Evolutionary conservation across 1,140 invertebrate genomes (phyloP), one percentile per base, ranked within the genome.

Genomic region (Drosophila kepulauana): DNA sequence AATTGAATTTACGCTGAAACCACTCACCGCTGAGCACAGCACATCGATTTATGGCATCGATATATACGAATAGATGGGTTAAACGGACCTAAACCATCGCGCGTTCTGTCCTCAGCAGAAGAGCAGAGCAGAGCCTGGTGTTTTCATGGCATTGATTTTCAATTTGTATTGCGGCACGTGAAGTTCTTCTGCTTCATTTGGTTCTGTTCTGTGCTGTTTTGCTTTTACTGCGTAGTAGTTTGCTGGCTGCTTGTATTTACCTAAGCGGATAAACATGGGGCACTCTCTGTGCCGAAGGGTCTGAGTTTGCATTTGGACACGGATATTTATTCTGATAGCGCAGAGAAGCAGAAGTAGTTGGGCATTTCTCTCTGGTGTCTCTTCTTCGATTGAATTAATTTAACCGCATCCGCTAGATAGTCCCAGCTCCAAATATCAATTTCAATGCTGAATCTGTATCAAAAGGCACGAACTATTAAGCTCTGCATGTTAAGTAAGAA

Each of bases 181-280:
- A 88, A 87, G 77, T 82, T 87, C 69, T 88, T 84, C 76, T 67
- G 68, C 82, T 84, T 88, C 79, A 88, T 82, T 88, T 87, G 75
- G 45, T 58, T 52, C 38, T 25, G 20, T 25, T 25, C 20, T 25
- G 20, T 25, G 20, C 3, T 25, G 20, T 25, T 25, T 25, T 54
- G 49, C 45, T 46, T 28, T 43, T 3, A 35, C 38, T 20, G 38
- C 7, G 52, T 51, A 20, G 41, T 28, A 28, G 41, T 43, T 35
- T 46, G 15, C 10, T 13, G 15, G 20, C 7, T 41, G 48, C 61
- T 8, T 56, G 58, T 77, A 81, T 81, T 87, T 87, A 73, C 67
- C 84, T 88, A 84, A 87, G 80, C 76, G 84, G 66, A 72, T 81
- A 81, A 86, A 67, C 82, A 86, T 58, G 57, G 61, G 20, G 20